These are phyloP conservation scores for Caenorhabditis macrosperma DNA, from an alignment of 2,888 invertebrate genomes.

Conservation along the genomic window DNA sequence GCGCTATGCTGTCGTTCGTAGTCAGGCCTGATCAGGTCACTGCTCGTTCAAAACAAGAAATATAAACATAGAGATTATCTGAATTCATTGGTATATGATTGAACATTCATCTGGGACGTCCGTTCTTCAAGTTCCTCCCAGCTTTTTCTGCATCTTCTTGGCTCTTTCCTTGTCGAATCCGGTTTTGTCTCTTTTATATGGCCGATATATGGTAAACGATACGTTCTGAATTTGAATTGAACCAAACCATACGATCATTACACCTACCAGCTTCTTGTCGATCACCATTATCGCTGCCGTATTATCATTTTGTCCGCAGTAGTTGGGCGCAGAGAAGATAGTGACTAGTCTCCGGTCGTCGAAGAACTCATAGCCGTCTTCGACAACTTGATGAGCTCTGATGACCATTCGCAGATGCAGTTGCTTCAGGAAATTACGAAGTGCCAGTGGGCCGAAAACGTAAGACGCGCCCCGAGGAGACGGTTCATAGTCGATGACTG, in stretches of 20 bases:
- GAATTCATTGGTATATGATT: no score
- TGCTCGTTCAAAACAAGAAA: no score
- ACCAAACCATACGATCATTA: background rate
- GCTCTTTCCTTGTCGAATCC: slow-evolving; percentile 21
- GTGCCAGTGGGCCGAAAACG: slow-evolving; percentile 74
- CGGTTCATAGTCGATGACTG: slow-evolving; percentile 65
- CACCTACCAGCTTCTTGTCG: slow-evolving; percentile 45
- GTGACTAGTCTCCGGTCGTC: slow-evolving; percentile 85
- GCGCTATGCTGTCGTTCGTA: no score
- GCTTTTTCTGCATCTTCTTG: background rate
- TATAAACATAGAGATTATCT: no score
- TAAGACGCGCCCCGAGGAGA: slow-evolving; percentile 67
- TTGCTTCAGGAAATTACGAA: slow-evolving; percentile 66
- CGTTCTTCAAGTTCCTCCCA: no score
- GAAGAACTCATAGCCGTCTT: slow-evolving; percentile 89
- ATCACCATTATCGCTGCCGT: slow-evolving; percentile 64
- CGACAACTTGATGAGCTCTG: slow-evolving; percentile 76
- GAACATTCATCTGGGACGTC: no score
- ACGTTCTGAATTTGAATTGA: background rate
- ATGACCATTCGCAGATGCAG: slow-evolving; percentile 73
- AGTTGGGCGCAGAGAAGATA: slow-evolving; percentile 85
- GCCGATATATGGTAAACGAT: slow-evolving; percentile 25
- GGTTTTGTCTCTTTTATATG: slow-evolving; percentile 9
- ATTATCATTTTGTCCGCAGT: slow-evolving; percentile 86
- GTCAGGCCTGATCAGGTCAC: no score